Conservation (phyloP, 2,888 invertebrate genomes). For the Biston stratarius region DNA sequence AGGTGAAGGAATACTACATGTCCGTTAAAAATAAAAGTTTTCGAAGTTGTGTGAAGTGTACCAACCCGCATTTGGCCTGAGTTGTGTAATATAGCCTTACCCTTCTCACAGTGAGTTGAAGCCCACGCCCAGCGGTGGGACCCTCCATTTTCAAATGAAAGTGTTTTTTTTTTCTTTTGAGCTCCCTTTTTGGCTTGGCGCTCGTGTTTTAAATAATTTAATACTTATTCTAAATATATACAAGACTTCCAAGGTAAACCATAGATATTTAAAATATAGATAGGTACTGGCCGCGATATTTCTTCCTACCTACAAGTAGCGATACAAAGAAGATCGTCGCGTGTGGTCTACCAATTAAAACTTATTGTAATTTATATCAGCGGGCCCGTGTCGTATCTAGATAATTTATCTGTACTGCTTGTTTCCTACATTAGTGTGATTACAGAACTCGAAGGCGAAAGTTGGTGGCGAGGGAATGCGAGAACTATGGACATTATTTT, state of each 20-base stretch:
- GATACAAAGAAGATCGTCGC: conserved; percentile 51
- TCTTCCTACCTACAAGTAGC: conserved; percentile 35
- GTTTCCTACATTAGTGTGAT: conserved; percentile 56
- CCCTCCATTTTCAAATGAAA: too few relatives aligned
- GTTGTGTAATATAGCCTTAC: too few relatives aligned
- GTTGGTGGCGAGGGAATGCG: conserved; percentile 21
- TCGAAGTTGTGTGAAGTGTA: too few relatives aligned
- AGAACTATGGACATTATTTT: conserved; percentile 24
- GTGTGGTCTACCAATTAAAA: conserved; percentile 82
- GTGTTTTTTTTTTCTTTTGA: too few relatives aligned
- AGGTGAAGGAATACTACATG: too few relatives aligned
- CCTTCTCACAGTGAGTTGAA: too few relatives aligned
- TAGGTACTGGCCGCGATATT: conserved; percentile 41
- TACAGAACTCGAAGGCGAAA: conserved; percentile 47
- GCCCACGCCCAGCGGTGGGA: too few relatives aligned
- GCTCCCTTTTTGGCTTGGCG: background rate
- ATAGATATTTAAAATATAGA: conserved; percentile 25
- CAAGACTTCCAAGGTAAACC: conserved; percentile 1
- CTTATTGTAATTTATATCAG: conserved; percentile 69
- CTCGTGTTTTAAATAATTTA: too few relatives aligned
- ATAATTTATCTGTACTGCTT: conserved; percentile 61
- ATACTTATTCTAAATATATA: background rate
- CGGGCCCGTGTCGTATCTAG: conserved; percentile 51
- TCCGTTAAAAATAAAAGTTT: too few relatives aligned
- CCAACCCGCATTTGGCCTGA: too few relatives aligned